Base-by-base conservation (phyloP, 2,797 vertebrate genomes). In the Dendrocincla tyrannina region DNA sequence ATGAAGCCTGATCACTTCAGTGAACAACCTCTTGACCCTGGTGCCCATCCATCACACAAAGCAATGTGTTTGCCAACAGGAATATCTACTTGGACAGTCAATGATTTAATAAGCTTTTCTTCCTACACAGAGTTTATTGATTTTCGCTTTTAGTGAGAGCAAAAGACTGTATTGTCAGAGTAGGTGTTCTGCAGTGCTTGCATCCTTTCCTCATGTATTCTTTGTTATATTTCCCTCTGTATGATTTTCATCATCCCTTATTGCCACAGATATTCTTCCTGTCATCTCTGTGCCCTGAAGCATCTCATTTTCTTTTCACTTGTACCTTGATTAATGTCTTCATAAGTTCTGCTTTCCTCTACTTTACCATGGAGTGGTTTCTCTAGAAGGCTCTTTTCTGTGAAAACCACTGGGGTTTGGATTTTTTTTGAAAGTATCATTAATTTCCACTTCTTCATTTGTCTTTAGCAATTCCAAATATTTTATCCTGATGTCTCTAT, bases 241-340 rank as follows among this genome's bases (percentile, higher is more conserved):
- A 69, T 77, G 88, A 90, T 92, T 96, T 93, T 88, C 83, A 88
- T 95, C 93, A 85, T 18, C 18, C 35, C 77, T 93, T 85, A 91
- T 88, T 93, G 69, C 91, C 75, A 89, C 70, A 78, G 74, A 88
- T 85, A 84, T 24, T 33, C 24, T 94, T 96, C 90, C 90, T 97
- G 94, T 91, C 87, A 88, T 87, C 89, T 79, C 75, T 88, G 58
- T 95, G 85, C 86, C 92, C 95, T 25, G 41, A 94, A 96, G 92
- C 94, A 88, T 90, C 93, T 97, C 35, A 72, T 97, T 95, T 96
- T 93, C 91, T 89, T 97, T 96, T 95, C 73, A 67, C 67, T 97
- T 97, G 86, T 87, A 60, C 44, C 39, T 91, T 96, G 95, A 97
- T 95, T 79, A 96, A 97, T 94, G 91, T 60, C 94, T 96, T 96